Base-by-base conservation (phyloP, 2,888 invertebrate genomes). In the Aleiodes alternator region DNA sequence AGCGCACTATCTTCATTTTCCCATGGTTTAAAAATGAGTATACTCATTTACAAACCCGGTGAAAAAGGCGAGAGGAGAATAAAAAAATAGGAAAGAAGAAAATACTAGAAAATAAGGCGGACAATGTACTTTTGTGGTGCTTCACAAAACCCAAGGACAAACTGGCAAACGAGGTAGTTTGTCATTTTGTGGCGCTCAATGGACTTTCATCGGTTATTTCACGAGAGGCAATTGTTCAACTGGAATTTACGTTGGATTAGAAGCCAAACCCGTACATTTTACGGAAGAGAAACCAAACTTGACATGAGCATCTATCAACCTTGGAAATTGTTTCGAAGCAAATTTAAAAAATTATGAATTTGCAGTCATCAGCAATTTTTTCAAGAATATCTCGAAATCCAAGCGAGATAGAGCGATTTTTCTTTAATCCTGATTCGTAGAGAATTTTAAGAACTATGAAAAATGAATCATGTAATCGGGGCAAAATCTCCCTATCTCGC, bases 171-270 rank as follows among this genome's bases (percentile, higher is more conserved):
- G 59, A 59, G 59, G 59, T 59, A 59, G 59, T 59, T 59, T 59
- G 34, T 59, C 34, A 59, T 59, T 43, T 59, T 59, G 59, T 34
- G 34, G 59, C 59, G 38, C 59, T 59, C 59, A 38, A 59, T 59
- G 34, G 34, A 59, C 14, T 59, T 34, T 59, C 59, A 59, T 59
- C 59, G 59, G 34, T 57, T 75, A 72, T 69, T 51, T 73, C 74
- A 77, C 69, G 72, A 74, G 76, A 70, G 77, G 76, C 77, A 69
- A 79, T 79, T 77, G 76, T 69, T 77, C 72, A 75, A 73, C 75
- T 75, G 51, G 69, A 77, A 77, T 76, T 77, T 76, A 72, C 77
- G 76, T 69, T 55, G 76, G 77, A 79, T 79, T 73, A 76, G 79
- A 79, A 79, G 74, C 77, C 79, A 73, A 72, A 66, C 31, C 6